Conservation (phyloP, 2,888 invertebrate genomes). For the Bombylius major region DNA sequence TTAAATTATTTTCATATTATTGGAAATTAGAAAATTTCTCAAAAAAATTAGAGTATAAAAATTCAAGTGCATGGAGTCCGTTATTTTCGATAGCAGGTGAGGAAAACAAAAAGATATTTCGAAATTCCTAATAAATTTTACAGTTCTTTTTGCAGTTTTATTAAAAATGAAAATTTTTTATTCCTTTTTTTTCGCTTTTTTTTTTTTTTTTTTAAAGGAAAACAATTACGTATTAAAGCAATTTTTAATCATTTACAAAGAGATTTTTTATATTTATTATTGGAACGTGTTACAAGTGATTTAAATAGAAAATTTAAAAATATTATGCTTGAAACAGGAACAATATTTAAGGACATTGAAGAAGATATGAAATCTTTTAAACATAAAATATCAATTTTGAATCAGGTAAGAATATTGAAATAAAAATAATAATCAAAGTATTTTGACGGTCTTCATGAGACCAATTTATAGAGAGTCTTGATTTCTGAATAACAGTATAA, state of each 20-base stretch:
- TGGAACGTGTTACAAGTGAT: conserved; percentile 21
- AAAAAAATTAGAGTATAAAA: conserved; percentile 20
- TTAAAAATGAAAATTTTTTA: background rate
- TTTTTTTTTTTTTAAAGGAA: conserved; percentile 23
- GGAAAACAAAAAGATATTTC: background rate
- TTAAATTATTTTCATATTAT: conserved; percentile 32
- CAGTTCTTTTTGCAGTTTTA: background rate
- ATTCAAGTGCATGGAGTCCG: conserved; percentile 25
- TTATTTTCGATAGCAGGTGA: conserved; percentile 23
- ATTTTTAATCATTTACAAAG: conserved; percentile 34
- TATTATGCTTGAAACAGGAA: conserved; percentile 30
- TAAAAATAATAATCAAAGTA: background rate
- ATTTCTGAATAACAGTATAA: no score
- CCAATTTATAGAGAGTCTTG: no score
- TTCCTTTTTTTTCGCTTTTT: background rate
- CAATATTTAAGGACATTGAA: conserved; percentile 27
- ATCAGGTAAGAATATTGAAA: conserved; percentile 23
- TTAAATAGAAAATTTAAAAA: conserved; percentile 18
- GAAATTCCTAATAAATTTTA: conserved; percentile 7
- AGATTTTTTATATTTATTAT: conserved; percentile 29
- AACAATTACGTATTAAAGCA: conserved; percentile 28
- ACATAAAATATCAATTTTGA: conserved; percentile 31
- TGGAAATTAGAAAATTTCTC: conserved; percentile 35
- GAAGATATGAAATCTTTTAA: conserved; percentile 23
- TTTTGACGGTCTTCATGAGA: no score